phyloP scores from a whole-genome alignment of 2,113 vertebrate species.

The Triplophysa dalaica region DNA sequence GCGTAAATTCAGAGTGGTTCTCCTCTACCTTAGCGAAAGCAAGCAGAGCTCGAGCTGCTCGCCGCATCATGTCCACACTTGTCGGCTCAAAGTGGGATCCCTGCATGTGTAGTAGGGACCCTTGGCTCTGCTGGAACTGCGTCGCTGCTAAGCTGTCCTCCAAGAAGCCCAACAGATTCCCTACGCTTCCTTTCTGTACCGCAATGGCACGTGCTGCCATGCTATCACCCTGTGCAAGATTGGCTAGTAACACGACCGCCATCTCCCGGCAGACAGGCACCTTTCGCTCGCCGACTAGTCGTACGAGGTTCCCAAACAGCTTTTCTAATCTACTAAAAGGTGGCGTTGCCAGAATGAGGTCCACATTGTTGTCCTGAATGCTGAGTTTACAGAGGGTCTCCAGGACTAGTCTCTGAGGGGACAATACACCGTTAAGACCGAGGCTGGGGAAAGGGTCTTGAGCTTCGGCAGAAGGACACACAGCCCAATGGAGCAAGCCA shows the following conservation, averaged over 20 bases:
- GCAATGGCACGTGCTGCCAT: constrained; percentile 95
- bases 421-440: constrained; percentile 91
- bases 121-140: constrained; percentile 97
- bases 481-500: constrained; percentile 96
- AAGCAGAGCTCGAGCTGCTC: constrained; percentile 93
- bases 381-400: constrained; percentile 99
- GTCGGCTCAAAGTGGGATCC: constrained; percentile 95
- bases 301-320: constrained; percentile 94
- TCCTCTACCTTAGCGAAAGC: constrained; percentile 98
- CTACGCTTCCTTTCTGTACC: constrained; percentile 95
- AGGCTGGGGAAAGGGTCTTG: constrained; percentile 96
- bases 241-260: constrained; percentile 97
- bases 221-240: constrained; percentile 96
- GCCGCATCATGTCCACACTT: constrained; percentile 99
- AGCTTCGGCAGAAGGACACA: constrained; percentile 97
- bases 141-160: constrained; percentile 98
- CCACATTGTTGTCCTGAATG: constrained; percentile 99
- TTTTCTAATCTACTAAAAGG: constrained; percentile 95
- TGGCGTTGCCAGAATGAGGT: constrained; percentile 96
- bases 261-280: constrained; percentile 98
- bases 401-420: constrained; percentile 98
- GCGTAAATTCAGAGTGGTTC: constrained; percentile 98
- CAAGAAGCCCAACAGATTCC: constrained; percentile 94
- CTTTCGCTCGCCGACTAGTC: constrained; percentile 96
- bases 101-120: constrained; percentile 91